These are phyloP conservation scores for Cryptus armator DNA, from an alignment of 2,888 invertebrate genomes.

Conservation along the genomic window DNA sequence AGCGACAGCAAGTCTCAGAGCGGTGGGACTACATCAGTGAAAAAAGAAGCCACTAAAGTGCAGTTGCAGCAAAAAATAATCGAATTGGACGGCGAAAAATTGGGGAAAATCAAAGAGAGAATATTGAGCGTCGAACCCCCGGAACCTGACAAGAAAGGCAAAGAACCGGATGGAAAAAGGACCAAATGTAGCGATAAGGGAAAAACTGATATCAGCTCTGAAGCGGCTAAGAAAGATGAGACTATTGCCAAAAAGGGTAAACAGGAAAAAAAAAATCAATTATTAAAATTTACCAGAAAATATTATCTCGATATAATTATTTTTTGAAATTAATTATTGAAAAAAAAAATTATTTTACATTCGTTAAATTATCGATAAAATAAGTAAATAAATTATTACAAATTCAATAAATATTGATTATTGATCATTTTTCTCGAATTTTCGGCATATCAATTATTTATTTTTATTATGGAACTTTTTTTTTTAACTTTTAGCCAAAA, in stretches of 20 bases:
- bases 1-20: conserved; percentile 69
- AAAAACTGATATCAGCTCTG: conserved; percentile 53
- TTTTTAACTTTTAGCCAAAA: conserved; percentile 85
- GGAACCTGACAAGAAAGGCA: conserved; percentile 24
- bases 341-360: too few relatives aligned
- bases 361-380: background rate
- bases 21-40: conserved; percentile 52
- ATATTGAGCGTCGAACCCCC: conserved; percentile 74
- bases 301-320: conserved; percentile 35
- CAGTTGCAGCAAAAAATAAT: conserved; percentile 75
- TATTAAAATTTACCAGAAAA: conserved; percentile 65
- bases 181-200: conserved; percentile 53
- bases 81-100: conserved; percentile 78
- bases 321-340: background rate
- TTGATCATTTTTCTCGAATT: too few relatives aligned
- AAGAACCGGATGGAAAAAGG: conserved; percentile 60
- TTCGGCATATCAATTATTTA: too few relatives aligned
- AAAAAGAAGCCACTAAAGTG: conserved; percentile 52
- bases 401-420: too few relatives aligned
- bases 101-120: conserved; percentile 82
- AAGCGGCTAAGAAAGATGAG: conserved; percentile 61
- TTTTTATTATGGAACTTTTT: conserved; percentile 18
- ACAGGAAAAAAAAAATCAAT: background rate
- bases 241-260: conserved; percentile 59
- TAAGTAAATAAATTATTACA: background rate